Base-by-base conservation (phyloP, 2,113 vertebrate species). In the Columba janthina region DNA sequence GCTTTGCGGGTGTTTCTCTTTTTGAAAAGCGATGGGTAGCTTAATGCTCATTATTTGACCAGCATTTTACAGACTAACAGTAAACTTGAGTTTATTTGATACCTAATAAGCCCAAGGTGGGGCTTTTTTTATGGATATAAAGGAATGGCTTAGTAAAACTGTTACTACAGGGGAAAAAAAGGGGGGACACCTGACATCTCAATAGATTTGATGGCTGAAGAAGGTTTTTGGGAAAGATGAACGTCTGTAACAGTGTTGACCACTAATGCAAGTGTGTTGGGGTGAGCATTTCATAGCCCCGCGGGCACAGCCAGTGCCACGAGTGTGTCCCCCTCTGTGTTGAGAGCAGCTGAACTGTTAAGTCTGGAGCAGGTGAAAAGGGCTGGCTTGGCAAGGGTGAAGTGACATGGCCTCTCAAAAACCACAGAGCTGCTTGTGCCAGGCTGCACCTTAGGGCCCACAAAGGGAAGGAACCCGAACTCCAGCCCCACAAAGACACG, bases 261-360 rank as follows among this genome's bases (percentile, higher is more conserved):
- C 11, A 29, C 4, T 12, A 54, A 2, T 9, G 13, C 15, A 4
- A 10, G 0, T 0, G 2, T 0, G 8, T 5, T 31, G 38, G 4
- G 18, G 1, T 1, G 5, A 50, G 3, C 2, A 0, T 0, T 15
- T 3, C 0, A 4, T 17, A 53, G 34, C 14, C 6, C 16, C 6
- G 12, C 2, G 21, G 15, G 22, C 4, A 22, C 1, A 1, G n/a
- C 29, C 15, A 31, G 3, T 62, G 9, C 7, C 3, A 0, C 2
- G 12, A 4, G 6, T 0, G 3, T 6, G 18, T 6, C 31, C 15
- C 5, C 5, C 4, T 5, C 26, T 0, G 3, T 2, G 3, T 1
- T 12, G 2, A 13, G 9, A 8, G 12, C 11, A 60, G 16, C 44
- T 25, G 31, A 36, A 11, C 25, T 28, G 12, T 9, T 8, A 11